phyloP scores from a whole-genome alignment of 2,888 invertebrate genomes.

The Cyaniris semiargus region DNA sequence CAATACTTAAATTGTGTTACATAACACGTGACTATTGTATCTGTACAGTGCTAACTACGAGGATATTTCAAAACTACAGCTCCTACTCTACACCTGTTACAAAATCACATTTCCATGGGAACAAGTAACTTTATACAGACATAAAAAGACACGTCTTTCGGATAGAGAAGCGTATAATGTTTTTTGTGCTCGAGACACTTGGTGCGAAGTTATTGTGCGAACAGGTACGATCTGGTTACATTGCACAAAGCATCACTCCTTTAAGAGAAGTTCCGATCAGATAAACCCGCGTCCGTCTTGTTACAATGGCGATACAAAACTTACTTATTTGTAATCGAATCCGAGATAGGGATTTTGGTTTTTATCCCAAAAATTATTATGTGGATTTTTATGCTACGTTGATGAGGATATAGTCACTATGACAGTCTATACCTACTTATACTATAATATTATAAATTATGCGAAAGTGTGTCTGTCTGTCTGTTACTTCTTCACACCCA shows the following conservation, averaged over 20 bases:
- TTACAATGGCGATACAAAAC: constrained; percentile 61
- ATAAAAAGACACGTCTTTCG: constrained; percentile 25
- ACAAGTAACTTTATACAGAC: constrained; percentile 1
- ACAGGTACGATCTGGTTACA: constrained; percentile 79
- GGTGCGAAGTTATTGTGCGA: constrained; percentile 63
- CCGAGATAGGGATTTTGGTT: constrained; percentile 13
- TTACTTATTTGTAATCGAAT: constrained; percentile 54
- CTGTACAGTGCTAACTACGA: too few species aligned
- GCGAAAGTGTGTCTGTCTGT: too few species aligned
- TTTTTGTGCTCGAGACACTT: constrained; percentile 50
- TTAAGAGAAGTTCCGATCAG: constrained; percentile 76
- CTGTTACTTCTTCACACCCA: too few species aligned
- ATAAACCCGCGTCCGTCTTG: constrained; percentile 67
- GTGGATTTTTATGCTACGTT: neutral
- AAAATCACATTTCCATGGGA: neutral
- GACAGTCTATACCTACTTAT: too few species aligned
- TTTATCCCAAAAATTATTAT: neutral
- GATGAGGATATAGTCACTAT: neutral
- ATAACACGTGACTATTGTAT: too few species aligned
- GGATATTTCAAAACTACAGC: neutral
- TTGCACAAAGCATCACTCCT: constrained; percentile 70
- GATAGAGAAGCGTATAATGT: constrained; percentile 13
- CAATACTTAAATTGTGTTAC: neutral
- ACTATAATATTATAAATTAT: too few species aligned
- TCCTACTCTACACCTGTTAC: neutral